phyloP scores from a whole-genome alignment of 1,140 invertebrate genomes.

The Doryteuthis pealeii region DNA sequence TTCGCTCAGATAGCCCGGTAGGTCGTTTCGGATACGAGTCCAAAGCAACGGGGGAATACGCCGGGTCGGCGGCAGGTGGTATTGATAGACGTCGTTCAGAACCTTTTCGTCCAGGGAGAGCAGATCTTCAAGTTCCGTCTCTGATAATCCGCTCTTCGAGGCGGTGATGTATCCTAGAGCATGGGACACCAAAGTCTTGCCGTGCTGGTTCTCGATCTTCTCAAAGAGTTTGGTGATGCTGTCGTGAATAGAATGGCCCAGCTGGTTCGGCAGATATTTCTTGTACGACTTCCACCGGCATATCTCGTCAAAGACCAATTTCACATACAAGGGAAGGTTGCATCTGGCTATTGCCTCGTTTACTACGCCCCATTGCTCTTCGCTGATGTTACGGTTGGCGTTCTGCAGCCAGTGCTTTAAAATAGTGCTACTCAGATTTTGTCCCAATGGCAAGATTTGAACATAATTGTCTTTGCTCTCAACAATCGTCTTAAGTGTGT shows the following conservation, averaged over 20 bases:
- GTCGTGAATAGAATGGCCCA: slow-evolving; percentile 94
- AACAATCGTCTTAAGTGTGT: slow-evolving; percentile 78
- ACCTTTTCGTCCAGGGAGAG: slow-evolving; percentile 70
- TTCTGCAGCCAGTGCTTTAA: slow-evolving; percentile 94
- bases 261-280: slow-evolving; percentile 84
- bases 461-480: slow-evolving; percentile 88
- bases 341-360: slow-evolving; percentile 88
- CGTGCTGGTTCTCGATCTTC: slow-evolving; percentile 56
- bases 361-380: slow-evolving; percentile 85
- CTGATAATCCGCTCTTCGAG: slow-evolving; percentile 57
- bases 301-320: slow-evolving; percentile 84
- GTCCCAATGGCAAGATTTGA: slow-evolving; percentile 51
- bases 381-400: slow-evolving; percentile 82
- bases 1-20: slow-evolving; percentile 87
- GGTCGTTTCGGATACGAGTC: slow-evolving; percentile 70
- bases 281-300: slow-evolving; percentile 97
- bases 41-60: slow-evolving; percentile 93
- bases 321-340: slow-evolving; percentile 95
- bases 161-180: slow-evolving; percentile 59
- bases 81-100: slow-evolving; percentile 97
- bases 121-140: slow-evolving; percentile 58
- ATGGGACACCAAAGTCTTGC: slow-evolving; percentile 55
- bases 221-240: slow-evolving; percentile 85
- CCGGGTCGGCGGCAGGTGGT: slow-evolving; percentile 90
- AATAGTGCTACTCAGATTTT: slow-evolving; percentile 90